Percentiles rank a stretch among this genome's conserved stretches.
These are phyloP conservation scores for Laticauda colubrina DNA, from an alignment of 2,113 vertebrate species.

Conservation along the genomic window DNA sequence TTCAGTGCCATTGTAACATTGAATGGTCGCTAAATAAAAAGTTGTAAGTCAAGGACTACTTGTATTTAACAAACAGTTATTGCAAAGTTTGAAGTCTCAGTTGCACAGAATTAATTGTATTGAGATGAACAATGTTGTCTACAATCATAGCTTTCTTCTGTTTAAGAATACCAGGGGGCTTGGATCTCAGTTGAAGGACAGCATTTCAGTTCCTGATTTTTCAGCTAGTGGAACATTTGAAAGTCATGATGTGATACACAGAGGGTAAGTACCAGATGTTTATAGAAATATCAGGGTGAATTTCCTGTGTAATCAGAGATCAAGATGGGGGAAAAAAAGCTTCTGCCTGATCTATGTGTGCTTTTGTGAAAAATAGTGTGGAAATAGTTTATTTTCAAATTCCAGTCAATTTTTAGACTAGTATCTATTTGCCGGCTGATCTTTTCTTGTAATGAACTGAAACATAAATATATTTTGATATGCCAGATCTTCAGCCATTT, in stretches of 20 bases:
- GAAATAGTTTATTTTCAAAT: not conserved
- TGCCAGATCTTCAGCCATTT: not conserved
- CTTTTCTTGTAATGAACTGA: not conserved
- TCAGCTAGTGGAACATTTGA: conserved; percentile 80
- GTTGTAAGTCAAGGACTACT: no score
- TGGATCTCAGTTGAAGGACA: conserved; percentile 85
- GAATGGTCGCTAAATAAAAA: no score
- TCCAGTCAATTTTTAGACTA: not conserved
- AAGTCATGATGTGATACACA: conserved; percentile 82
- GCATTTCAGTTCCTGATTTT: conserved; percentile 82
- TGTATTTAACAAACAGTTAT: not conserved
- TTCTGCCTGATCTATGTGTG: not conserved
- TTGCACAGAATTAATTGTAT: not conserved
- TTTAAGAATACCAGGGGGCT: conserved; percentile 84
- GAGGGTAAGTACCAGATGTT: conserved; percentile 72
- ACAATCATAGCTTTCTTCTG: conserved; percentile 23
- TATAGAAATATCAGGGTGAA: not conserved
- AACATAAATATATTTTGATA: not conserved
- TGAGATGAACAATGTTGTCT: not conserved
- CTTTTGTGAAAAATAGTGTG: not conserved
- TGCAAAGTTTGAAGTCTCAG: not conserved
- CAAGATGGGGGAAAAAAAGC: not conserved
- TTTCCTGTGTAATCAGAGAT: not conserved
- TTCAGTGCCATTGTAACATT: no score
- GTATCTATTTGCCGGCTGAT: not conserved